phyloP scores from a whole-genome alignment of 1,140 invertebrate genomes.

The Lordiphosa collinella region DNA sequence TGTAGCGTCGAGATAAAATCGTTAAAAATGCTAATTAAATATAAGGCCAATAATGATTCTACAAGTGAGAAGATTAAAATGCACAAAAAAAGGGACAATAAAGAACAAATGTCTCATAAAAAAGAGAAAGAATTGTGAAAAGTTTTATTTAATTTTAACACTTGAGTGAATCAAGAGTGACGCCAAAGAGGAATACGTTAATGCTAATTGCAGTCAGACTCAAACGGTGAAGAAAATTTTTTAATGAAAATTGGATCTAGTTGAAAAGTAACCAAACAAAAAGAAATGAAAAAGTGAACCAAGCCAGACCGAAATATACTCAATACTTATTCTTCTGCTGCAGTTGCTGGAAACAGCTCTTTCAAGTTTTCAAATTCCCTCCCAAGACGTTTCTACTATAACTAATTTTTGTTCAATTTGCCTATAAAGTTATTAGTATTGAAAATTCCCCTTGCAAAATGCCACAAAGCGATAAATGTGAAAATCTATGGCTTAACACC shows the following conservation, averaged over 20 bases:
- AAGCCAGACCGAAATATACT: too few species aligned
- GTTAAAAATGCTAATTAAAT: constrained; percentile 64
- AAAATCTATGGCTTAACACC: constrained; percentile 24
- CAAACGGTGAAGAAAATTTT: too few species aligned
- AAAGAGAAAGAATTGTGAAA: not conserved
- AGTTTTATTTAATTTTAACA: constrained; percentile 7
- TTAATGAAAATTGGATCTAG: too few species aligned
- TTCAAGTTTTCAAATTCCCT: too few species aligned
- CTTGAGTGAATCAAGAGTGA: not conserved
- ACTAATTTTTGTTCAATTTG: too few species aligned
- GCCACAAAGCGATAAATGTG: constrained; percentile 29
- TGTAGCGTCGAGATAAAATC: constrained; percentile 20
- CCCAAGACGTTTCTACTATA: too few species aligned
- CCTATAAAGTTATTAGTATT: not conserved
- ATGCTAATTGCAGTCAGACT: too few species aligned
- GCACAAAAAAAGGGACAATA: not conserved
- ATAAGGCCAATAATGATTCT: constrained; percentile 47
- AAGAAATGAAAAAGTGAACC: too few species aligned
- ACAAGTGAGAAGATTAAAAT: not conserved
- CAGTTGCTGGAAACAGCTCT: too few species aligned
- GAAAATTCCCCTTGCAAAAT: constrained; percentile 8
- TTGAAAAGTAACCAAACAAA: too few species aligned
- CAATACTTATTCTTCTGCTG: too few species aligned
- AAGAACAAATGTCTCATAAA: not conserved
- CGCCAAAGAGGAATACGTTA: not conserved